Base-by-base conservation (phyloP, 2,797 vertebrate species). In the Botia almorhae region DNA sequence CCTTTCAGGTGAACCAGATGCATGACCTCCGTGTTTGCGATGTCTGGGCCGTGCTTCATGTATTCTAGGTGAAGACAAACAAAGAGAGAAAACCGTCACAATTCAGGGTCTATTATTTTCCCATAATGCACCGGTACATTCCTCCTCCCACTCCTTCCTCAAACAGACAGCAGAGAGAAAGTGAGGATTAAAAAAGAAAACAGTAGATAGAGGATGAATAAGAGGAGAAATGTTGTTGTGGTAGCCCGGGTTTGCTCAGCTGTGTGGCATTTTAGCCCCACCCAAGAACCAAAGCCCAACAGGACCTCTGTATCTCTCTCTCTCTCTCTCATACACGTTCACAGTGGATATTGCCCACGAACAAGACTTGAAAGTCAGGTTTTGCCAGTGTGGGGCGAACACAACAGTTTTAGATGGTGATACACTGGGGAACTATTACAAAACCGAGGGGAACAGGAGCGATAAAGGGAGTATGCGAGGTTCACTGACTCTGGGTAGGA, bases 231-330 rank as follows among this genome's bases (percentile, higher is more conserved):
- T 94, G 90, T 92, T 91, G 91, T 89, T 90, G 88, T 90, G 90
- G 90, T 89, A 82, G 82, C 81, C 84, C 79, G 91, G 91, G 92
- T 94, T 94, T 95, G 92, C 93, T 94, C 93, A 95, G 93, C 93
- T 94, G 93, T 89, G 91, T 74, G 26, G 88, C 90, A 91, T 94
- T 93, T 87, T 84, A 86, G 1, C 92, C 82, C 90, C 92, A 91
- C 93, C 93, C 91, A 85, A 87, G 85, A 90, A 91, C 89, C 89
- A 91, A 91, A 92, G 91, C 85, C 88, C 26, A 65, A 86, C 85
- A 87, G 85, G 85, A 90, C 87, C 89, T 90, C 89, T 86, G 88
- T 88, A 86, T 33, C 33, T 90, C 87, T 87, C 51, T 73, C 68
- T 77, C 63, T 83, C 26, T 26, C 23, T 26, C 23, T 26, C 23